Conservation (phyloP, 2,113 vertebrate species). For the Neolamprologus sp. region DNA sequence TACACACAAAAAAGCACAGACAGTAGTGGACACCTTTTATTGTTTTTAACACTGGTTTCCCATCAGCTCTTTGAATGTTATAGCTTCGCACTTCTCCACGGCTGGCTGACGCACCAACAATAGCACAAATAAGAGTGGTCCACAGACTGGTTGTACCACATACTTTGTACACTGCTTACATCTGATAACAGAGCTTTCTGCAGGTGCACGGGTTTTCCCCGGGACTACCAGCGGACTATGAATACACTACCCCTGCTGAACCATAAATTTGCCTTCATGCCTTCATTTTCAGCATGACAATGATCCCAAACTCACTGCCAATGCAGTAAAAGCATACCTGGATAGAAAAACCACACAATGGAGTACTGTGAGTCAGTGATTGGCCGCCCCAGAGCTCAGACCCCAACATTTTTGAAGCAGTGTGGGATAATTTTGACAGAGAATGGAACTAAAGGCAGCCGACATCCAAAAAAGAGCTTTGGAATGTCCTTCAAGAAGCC, state of each 20-base stretch:
- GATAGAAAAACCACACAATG: neutral
- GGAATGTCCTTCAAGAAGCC: neutral
- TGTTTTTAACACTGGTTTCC: neutral
- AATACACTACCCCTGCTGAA: neutral
- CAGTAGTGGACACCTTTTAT: neutral
- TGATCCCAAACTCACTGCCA: neutral
- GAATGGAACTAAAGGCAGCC: neutral
- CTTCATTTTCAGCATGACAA: neutral
- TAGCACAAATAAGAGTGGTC: neutral
- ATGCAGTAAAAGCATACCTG: neutral
- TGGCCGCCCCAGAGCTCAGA: neutral
- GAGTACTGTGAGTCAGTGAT: neutral
- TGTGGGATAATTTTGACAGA: neutral
- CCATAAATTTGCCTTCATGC: neutral
- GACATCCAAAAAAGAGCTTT: neutral
- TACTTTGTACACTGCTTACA: neutral
- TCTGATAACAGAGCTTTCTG: neutral
- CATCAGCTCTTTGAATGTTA: neutral
- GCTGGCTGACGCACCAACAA: neutral
- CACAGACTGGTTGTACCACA: neutral
- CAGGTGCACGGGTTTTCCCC: neutral
- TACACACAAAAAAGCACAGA: neutral
- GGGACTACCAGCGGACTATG: neutral
- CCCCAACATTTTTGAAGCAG: neutral
- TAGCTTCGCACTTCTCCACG: neutral